Evolutionary conservation across 2,797 vertebrate genomes (phyloP), one percentile per base, ranked within the genome.

Genomic region (Petrocephalus schoutedeni): DNA sequence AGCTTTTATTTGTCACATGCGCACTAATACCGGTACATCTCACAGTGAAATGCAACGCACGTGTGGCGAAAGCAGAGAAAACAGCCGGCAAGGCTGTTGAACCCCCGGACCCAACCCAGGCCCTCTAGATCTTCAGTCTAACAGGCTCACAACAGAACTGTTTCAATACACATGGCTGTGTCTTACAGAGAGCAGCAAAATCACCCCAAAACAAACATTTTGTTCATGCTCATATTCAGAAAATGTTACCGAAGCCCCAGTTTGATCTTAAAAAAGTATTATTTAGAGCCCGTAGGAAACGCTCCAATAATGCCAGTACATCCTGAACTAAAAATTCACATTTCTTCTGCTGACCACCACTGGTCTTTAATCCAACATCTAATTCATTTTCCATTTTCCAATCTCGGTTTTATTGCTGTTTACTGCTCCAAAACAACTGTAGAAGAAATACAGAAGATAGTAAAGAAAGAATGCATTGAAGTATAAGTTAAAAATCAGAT

Each of bases 211-310:
- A 74, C 67, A 74, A 74, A 74, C 32, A 74, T 74, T 74, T 74
- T 74, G 67, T 74, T 74, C 67, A 74, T 74, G 32, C 5, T 74
- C 67, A 74, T 74, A 32, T 41, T 74, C 67, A 74, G 32, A 74
- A 74, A 74, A 74, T 0, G 32, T 74, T 32, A 74, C 67, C 16
- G 12, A 74, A 41, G 67, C 32, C 67, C 67, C 67, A 74, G 32
- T 74, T 74, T 41, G 67, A 74, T 74, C 67, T 74, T 74, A 36
- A 74, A 74, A 74, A 41, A 74, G 67, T 41, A 74, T 74, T 71
- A 71, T 71, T 71, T 74, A 74, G 67, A 19, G 41, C 45, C 74
- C 41, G 10, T 41, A 21, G 74, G 41, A 49, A 49, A 80, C 19
- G 2, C 19, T 80, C 19, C 74, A 80, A 80, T 49, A 5, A 80